Percentiles rank a stretch among this genome's conserved stretches.
phyloP scores from a whole-genome alignment of 2,888 invertebrate species.

The Anticlea derivata region DNA sequence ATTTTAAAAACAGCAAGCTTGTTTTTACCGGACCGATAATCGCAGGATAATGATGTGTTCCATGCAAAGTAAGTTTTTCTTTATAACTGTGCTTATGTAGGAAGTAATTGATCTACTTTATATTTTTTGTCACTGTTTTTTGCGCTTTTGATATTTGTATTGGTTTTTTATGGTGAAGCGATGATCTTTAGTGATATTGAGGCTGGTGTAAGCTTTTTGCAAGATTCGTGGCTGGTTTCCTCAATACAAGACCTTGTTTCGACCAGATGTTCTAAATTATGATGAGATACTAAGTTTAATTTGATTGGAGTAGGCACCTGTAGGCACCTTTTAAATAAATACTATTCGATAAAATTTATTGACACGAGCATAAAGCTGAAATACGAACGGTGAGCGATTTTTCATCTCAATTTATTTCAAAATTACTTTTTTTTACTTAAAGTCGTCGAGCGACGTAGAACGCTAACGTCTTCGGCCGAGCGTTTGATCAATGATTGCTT shows the following conservation, averaged over 20 bases:
- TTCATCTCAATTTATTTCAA: no score
- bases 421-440: no score
- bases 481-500: no score
- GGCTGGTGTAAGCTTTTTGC: slow-evolving; percentile 67
- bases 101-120: slow-evolving; percentile 63
- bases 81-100: slow-evolving; percentile 63
- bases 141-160: slow-evolving; percentile 35
- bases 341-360: no score
- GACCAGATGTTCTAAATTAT: slow-evolving; percentile 65
- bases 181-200: slow-evolving; percentile 69
- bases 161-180: slow-evolving; percentile 35
- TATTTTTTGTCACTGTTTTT: slow-evolving; percentile 47
- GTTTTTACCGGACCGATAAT: slow-evolving; percentile 38
- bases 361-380: no score
- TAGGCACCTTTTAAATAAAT: no score
- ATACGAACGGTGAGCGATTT: no score
- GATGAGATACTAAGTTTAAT: slow-evolving; percentile 49
- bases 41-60: slow-evolving; percentile 26
- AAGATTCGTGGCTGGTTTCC: slow-evolving; percentile 60
- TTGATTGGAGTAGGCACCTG: slow-evolving; percentile 46
- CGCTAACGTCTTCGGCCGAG: no score
- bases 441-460: no score
- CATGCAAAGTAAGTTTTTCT: slow-evolving; percentile 45
- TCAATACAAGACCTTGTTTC: slow-evolving; percentile 72
- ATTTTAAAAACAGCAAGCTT: slow-evolving; percentile 31